Base-by-base conservation (phyloP, 2,113 vertebrate species). In the Triplophysa dalaica region DNA sequence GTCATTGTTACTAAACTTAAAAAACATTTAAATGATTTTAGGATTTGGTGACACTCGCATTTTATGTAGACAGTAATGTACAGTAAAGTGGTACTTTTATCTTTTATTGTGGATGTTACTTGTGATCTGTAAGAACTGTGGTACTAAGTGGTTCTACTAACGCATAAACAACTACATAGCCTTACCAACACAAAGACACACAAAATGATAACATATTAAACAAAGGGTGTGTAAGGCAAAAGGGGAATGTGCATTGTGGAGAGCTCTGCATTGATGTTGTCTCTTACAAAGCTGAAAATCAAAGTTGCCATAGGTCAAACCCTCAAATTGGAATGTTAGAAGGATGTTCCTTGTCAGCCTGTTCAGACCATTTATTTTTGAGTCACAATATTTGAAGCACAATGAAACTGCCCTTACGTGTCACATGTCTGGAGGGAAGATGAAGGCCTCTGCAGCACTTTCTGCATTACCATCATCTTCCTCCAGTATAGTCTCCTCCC, bases 401-500 rank as follows among this genome's bases (percentile, higher is more conserved):
- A 58, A 22, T 62, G 66, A 64, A 56, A 48, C 29, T 52, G 54
- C 48, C 70, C 26, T 88, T 81, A 87, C 67, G 24, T 29, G 17
- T 86, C 65, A 85, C 63, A 91, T 79, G 81, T 94, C 93, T 21
- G 89, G 73, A 52, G 92, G 91, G 61, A 93, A 94, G 67, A 91
- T 82, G 9, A 93, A 83, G 41, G 91, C 93, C 75, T 94, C 93
- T 10, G 92, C 92, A 7, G 91, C 92, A 75, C 83, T 90, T 85
- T 93, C 92, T 56, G 92, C 92, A 82, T 93, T 90, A 45, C 88
- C 90, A 8, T 92, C 90, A 13, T 90, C 92, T 72, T 92, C 92
- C 41, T 93, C 91, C 16, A 89, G 91, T 62, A 92, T 91, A 17
- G 91, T 89, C 74, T 93, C 90, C 60, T 93, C 91, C 91, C 92